phyloP scores from a whole-genome alignment of 35 echinoderm and acorn worm species.

The Heliocidaris tuberculata region DNA sequence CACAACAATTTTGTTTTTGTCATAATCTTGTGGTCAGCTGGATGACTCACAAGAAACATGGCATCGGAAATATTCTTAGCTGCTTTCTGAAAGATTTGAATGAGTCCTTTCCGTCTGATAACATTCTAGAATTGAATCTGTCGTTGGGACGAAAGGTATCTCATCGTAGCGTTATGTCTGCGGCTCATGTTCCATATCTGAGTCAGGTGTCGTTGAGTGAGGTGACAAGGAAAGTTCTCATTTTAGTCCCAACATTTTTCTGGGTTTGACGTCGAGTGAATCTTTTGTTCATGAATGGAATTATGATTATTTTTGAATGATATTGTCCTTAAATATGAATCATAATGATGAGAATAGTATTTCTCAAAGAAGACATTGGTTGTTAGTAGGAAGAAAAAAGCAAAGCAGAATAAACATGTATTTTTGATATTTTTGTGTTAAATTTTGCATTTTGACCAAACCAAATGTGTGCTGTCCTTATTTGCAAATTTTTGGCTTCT shows the following conservation, averaged over 20 bases:
- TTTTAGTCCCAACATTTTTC: neutral
- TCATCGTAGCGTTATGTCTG: neutral
- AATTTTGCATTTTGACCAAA: no score
- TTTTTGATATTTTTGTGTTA: no score
- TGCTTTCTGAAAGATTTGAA: neutral
- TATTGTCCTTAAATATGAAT: neutral
- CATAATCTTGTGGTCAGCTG: neutral
- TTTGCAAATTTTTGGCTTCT: no score
- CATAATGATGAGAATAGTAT: neutral
- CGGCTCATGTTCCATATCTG: neutral
- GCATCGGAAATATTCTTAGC: constrained; percentile 9
- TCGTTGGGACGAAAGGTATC: neutral
- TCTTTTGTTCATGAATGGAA: neutral
- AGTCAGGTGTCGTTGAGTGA: neutral
- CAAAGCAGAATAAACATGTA: no score
- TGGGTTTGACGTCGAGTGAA: neutral
- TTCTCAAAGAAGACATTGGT: neutral
- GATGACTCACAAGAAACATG: neutral
- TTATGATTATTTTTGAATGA: neutral
- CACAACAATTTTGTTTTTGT: neutral
- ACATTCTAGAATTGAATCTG: neutral
- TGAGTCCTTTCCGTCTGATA: constrained; percentile 5
- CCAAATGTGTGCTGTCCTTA: no score
- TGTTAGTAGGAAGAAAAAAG: neutral
- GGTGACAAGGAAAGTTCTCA: neutral